Evolutionary conservation across 2,888 invertebrate species (phyloP).

Genomic region (Selenia dentaria): DNA sequence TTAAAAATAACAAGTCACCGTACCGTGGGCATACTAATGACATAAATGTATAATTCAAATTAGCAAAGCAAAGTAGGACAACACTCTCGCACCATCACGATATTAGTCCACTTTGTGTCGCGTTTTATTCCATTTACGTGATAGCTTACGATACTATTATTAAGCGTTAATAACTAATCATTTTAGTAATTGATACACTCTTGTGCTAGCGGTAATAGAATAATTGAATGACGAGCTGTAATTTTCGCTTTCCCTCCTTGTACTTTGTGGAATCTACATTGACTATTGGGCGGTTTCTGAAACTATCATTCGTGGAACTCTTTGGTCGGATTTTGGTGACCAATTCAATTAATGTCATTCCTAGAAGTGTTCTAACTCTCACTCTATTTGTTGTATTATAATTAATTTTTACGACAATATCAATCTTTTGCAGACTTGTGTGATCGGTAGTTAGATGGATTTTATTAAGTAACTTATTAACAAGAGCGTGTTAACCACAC

Average conservation of each 20-base stretch:
- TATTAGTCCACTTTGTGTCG: background rate
- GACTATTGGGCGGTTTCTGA: too few relatives aligned
- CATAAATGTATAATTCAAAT: conserved; percentile 20
- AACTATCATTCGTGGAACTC: too few relatives aligned
- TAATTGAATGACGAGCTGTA: background rate
- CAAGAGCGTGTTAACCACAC: too few relatives aligned
- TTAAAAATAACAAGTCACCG: conserved; percentile 16
- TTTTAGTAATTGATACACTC: background rate
- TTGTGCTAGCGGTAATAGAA: background rate
- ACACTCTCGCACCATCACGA: background rate
- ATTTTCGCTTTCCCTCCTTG: background rate
- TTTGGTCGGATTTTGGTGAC: too few relatives aligned
- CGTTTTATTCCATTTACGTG: background rate
- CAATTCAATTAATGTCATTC: too few relatives aligned
- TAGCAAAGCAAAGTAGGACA: conserved; percentile 23
- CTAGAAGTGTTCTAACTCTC: too few relatives aligned
- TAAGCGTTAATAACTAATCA: background rate
- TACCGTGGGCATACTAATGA: conserved; percentile 16
- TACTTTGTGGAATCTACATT: too few relatives aligned
- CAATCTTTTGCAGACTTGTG: too few relatives aligned
- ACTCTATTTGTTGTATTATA: too few relatives aligned
- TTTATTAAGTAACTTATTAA: too few relatives aligned
- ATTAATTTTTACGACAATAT: too few relatives aligned
- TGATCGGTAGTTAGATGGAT: too few relatives aligned
- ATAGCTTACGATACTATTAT: background rate